A percentile compares a stretch with the other conserved stretches of the same genome.
Conservation (phyloP, 2,797 vertebrate species). For the Thunnus albacares region DNA sequence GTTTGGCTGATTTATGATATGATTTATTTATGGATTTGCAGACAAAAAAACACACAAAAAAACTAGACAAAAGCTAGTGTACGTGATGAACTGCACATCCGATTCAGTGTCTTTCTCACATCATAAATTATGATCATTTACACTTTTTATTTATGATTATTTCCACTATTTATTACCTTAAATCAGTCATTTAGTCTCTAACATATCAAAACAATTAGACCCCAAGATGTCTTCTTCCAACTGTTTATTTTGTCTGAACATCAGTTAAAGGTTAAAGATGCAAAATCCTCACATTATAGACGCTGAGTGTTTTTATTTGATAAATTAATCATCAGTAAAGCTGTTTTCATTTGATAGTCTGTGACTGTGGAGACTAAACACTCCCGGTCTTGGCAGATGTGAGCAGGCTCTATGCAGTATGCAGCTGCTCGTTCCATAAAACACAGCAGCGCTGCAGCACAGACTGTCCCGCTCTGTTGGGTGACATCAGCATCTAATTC, state of each 20-base stretch:
- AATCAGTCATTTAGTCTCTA: not conserved
- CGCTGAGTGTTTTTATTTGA: too few relatives aligned
- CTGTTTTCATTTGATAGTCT: not conserved
- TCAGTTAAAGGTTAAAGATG: not conserved
- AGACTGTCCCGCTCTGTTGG: constrained; percentile 45
- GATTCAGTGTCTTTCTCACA: too few relatives aligned
- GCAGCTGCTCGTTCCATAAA: constrained; percentile 39
- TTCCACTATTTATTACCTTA: not conserved
- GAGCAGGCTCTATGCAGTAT: constrained; percentile 34
- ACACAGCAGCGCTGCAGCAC: constrained; percentile 45
- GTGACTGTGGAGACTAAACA: constrained; percentile 13
- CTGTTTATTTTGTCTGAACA: not conserved
- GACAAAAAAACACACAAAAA: too few relatives aligned
- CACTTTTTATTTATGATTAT: too few relatives aligned
- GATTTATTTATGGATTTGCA: too few relatives aligned
- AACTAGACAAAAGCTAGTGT: not conserved
- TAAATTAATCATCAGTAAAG: not conserved
- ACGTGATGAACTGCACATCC: not conserved
- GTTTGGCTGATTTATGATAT: not conserved
- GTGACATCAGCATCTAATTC: constrained; percentile 77
- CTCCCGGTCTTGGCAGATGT: constrained; percentile 50
- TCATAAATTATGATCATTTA: too few relatives aligned
- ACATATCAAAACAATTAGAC: not conserved
- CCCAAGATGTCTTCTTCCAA: not conserved
- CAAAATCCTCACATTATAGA: not conserved